Evolutionary conservation across 1,140 invertebrate species (phyloP).

Genomic region (Aphaenogaster ashmeadi): DNA sequence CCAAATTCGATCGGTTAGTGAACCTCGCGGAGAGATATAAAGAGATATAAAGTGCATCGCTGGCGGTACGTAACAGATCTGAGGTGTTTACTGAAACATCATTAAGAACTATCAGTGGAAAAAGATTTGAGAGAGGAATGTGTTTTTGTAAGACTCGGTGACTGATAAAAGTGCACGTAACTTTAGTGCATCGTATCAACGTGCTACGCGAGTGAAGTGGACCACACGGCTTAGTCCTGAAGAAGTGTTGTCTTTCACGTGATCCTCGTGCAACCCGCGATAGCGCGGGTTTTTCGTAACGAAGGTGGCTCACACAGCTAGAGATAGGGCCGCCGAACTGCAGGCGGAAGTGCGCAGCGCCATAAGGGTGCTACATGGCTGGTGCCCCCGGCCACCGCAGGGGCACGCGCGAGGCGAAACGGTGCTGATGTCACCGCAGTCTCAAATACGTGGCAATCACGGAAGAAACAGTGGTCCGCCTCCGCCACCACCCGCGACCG

Average conservation of each 20-base stretch:
- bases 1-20: neutral
- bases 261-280: slow-evolving; percentile 75
- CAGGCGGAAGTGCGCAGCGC: slow-evolving; percentile 86
- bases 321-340: slow-evolving; percentile 84
- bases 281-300: slow-evolving; percentile 74
- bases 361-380: slow-evolving; percentile 85
- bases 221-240: slow-evolving; percentile 35
- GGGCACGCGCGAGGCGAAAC: slow-evolving; percentile 81
- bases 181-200: slow-evolving; percentile 35
- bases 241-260: slow-evolving; percentile 61
- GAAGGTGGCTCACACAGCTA: slow-evolving; percentile 86
- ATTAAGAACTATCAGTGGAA: neutral
- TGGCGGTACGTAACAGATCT: neutral
- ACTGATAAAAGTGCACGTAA: slow-evolving; percentile 13
- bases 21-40: neutral
- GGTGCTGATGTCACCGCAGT: slow-evolving; percentile 85
- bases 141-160: slow-evolving; percentile 22
- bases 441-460: slow-evolving; percentile 79
- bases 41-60: neutral
- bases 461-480: slow-evolving; percentile 70
- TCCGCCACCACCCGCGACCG: slow-evolving; percentile 78
- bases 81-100: neutral
- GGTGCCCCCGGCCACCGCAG: slow-evolving; percentile 83
- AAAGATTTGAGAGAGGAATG: neutral
- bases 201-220: slow-evolving; percentile 62